These are phyloP conservation scores for Lamellibrachia columna DNA, from an alignment of 2,888 invertebrate species.

Conservation along the genomic window DNA sequence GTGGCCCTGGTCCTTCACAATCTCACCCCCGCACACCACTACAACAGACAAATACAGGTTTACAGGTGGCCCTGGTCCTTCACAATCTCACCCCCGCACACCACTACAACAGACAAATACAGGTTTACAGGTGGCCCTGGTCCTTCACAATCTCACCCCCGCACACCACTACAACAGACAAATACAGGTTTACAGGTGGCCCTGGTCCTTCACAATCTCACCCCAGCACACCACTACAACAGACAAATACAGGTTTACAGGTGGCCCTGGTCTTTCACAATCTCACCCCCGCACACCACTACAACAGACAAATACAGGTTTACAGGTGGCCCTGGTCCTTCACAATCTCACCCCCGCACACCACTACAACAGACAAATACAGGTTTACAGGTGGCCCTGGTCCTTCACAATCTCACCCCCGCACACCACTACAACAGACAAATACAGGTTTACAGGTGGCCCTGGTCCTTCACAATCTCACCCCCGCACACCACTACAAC, in stretches of 20 bases:
- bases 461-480: conserved; percentile 80
- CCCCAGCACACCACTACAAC: conserved; percentile 67
- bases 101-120: conserved; percentile 71
- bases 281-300: conserved; percentile 97
- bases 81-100: conserved; percentile 92
- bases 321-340: too few species aligned
- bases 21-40: conserved; percentile 97
- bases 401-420: conserved; percentile 90
- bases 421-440: conserved; percentile 85
- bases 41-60: conserved; percentile 81
- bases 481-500: conserved; percentile 92
- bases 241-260: conserved; percentile 68
- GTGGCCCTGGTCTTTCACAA: conserved; percentile 79
- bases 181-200: conserved; percentile 72
- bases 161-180: conserved; percentile 79
- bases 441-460: conserved; percentile 92
- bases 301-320: conserved; percentile 25
- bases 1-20: conserved; percentile 78
- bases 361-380: too few species aligned
- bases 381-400: conserved; percentile 41
- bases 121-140: conserved; percentile 73
- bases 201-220: conserved; percentile 80
- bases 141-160: conserved; percentile 90
- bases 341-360: conserved; percentile 60
- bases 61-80: conserved; percentile 82